Conservation (phyloP, 30 jellyfish, hydroid and myxozoan species). For the Aurelia aurita region DNA sequence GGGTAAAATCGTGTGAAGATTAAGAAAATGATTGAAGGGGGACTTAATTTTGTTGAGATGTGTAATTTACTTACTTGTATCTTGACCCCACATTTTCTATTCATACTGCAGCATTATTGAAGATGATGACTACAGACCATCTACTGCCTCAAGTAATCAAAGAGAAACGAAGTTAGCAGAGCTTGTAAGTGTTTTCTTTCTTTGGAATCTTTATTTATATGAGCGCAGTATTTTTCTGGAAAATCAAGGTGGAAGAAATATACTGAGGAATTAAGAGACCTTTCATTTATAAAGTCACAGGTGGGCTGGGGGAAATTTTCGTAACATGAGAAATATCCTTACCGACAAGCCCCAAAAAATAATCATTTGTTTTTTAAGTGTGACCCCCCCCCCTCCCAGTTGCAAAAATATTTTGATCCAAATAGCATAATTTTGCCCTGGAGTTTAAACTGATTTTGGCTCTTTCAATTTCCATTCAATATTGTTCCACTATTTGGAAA, state of each 20-base stretch:
- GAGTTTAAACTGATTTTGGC: too few species aligned
- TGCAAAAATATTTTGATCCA: too few species aligned
- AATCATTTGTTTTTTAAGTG: too few species aligned
- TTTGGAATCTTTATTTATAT: neutral
- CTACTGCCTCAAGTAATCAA: constrained; percentile 39
- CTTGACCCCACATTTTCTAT: neutral
- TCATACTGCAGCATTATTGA: constrained; percentile 21
- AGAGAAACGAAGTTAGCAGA: constrained; percentile 44
- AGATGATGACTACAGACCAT: constrained; percentile 41
- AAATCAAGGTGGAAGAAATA: neutral
- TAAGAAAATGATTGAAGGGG: too few species aligned
- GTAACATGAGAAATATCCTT: neutral
- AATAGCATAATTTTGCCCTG: too few species aligned
- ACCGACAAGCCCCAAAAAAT: constrained; percentile 1
- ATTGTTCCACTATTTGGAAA: too few species aligned
- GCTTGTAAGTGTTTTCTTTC: neutral
- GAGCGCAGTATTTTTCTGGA: neutral
- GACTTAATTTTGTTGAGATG: too few species aligned
- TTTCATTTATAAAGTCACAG: constrained; percentile 1
- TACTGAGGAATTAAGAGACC: too few species aligned
- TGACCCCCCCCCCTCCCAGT: too few species aligned
- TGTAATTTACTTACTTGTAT: too few species aligned
- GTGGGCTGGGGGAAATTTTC: constrained; percentile 4
- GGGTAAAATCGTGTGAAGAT: too few species aligned
- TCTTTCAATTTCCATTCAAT: too few species aligned